Conservation (phyloP, 2,888 invertebrate species). For the Merodon equestris region DNA sequence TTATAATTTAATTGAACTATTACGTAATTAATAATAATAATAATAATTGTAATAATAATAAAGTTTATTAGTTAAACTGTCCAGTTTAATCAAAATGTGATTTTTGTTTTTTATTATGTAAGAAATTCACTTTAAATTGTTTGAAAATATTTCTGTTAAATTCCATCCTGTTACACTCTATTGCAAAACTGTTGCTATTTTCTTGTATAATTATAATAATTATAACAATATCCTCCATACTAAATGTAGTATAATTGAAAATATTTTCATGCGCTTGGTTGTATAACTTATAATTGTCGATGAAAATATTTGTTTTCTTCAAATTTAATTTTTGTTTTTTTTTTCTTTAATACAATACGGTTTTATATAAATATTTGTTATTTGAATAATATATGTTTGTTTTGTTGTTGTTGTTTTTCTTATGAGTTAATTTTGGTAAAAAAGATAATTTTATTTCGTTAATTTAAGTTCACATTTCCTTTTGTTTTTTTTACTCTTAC, state of each 20-base stretch:
- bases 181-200: constrained; percentile 45
- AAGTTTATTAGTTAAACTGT: constrained; percentile 41
- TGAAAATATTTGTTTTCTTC: constrained; percentile 57
- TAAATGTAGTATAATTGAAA: constrained; percentile 57
- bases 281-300: constrained; percentile 67
- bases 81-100: constrained; percentile 34
- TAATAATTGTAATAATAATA: constrained; percentile 50
- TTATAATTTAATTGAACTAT: constrained; percentile 67
- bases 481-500: constrained; percentile 8
- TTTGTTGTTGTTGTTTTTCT: constrained; percentile 50
- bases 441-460: constrained; percentile 65
- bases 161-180: constrained; percentile 36
- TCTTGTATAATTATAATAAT: constrained; percentile 52
- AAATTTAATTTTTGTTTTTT: constrained; percentile 6
- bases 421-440: constrained; percentile 66
- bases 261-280: constrained; percentile 54
- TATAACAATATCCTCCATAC: constrained; percentile 46
- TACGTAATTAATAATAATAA: constrained; percentile 61
- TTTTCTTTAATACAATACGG: constrained; percentile 60
- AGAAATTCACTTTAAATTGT: constrained; percentile 47
- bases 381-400: constrained; percentile 17
- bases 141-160: constrained; percentile 45
- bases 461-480: constrained; percentile 32
- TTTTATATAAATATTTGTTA: constrained; percentile 66
- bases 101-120: constrained; percentile 29